phyloP scores from a whole-genome alignment of 2,113 vertebrate species.

The Phyllopteryx taeniolatus region DNA sequence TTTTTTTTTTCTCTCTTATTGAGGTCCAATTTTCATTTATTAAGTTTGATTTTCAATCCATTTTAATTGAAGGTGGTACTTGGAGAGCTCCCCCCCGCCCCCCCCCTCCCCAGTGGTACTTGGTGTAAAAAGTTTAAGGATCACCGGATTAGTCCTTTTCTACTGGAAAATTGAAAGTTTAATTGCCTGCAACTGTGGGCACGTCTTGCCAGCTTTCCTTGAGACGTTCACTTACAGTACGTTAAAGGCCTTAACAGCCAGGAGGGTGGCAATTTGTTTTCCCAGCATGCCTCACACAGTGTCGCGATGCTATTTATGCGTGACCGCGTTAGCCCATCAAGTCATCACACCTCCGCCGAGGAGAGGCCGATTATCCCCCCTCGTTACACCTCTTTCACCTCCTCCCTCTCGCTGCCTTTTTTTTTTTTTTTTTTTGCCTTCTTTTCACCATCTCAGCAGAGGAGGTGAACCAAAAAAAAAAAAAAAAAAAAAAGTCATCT shows the following conservation, averaged over 20 bases:
- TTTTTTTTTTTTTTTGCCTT: constrained; percentile 28
- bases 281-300: constrained; percentile 10
- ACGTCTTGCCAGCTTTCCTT: constrained; percentile 37
- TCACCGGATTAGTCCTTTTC: too few relatives aligned
- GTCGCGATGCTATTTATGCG: constrained; percentile 33
- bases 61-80: not conserved
- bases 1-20: too few relatives aligned
- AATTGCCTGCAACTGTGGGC: constrained; percentile 21
- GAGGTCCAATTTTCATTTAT: too few relatives aligned
- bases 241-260: not conserved
- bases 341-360: constrained; percentile 42
- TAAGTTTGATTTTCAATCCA: too few relatives aligned
- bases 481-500: constrained; percentile 12
- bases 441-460: constrained; percentile 21
- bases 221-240: constrained; percentile 2
- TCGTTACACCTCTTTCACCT: not conserved
- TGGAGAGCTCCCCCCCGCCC: too few relatives aligned
- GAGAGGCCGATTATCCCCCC: constrained; percentile 8
- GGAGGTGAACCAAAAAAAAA: constrained; percentile 8
- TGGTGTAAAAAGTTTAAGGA: not conserved
- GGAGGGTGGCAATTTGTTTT: not conserved
- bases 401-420: constrained; percentile 5
- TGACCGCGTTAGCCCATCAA: constrained; percentile 51
- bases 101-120: not conserved
- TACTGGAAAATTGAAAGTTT: not conserved